These are phyloP conservation scores for Drosophila parvula DNA, from an alignment of 1,140 invertebrate species.

Conservation along the genomic window DNA sequence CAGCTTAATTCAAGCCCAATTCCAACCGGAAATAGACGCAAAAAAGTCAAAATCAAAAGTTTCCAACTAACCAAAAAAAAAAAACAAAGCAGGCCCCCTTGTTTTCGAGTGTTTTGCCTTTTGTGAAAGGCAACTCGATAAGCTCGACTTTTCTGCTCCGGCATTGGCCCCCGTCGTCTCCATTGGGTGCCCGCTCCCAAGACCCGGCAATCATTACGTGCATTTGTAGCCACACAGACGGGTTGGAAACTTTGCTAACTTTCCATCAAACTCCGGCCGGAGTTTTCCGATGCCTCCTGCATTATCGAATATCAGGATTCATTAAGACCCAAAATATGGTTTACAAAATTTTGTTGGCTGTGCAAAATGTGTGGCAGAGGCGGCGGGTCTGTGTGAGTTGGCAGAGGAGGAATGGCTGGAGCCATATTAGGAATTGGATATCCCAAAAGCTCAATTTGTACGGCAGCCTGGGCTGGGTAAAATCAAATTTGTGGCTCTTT, in stretches of 20 bases:
- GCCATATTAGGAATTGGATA: slow-evolving; percentile 33
- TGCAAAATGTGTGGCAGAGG: slow-evolving; percentile 3
- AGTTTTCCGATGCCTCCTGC: slow-evolving; percentile 57
- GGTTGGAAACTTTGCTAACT: slow-evolving; percentile 71
- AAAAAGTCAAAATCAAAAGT: slow-evolving; percentile 28
- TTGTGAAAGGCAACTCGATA: slow-evolving; percentile 53
- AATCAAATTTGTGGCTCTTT: slow-evolving; percentile 12
- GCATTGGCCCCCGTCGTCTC: not conserved
- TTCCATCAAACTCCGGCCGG: slow-evolving; percentile 46
- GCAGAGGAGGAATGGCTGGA: not conserved
- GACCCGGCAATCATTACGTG: slow-evolving; percentile 42
- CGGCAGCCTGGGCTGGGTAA: slow-evolving; percentile 11
- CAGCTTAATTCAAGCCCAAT: not conserved
- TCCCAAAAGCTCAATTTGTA: slow-evolving; percentile 24
- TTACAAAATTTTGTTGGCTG: slow-evolving; percentile 57
- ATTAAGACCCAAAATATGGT: slow-evolving; percentile 72
- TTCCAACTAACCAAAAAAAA: not conserved
- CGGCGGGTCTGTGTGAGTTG: no score
- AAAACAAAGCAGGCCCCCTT: not conserved
- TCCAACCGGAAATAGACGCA: slow-evolving; percentile 18
- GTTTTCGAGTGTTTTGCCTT: slow-evolving; percentile 12
- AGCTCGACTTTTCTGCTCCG: slow-evolving; percentile 43
- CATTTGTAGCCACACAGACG: slow-evolving; percentile 51
- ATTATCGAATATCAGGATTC: slow-evolving; percentile 79
- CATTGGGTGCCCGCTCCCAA: not conserved